Conservation (phyloP, 2,113 vertebrate species). For the Hydrochoerus hydrochaeris region DNA sequence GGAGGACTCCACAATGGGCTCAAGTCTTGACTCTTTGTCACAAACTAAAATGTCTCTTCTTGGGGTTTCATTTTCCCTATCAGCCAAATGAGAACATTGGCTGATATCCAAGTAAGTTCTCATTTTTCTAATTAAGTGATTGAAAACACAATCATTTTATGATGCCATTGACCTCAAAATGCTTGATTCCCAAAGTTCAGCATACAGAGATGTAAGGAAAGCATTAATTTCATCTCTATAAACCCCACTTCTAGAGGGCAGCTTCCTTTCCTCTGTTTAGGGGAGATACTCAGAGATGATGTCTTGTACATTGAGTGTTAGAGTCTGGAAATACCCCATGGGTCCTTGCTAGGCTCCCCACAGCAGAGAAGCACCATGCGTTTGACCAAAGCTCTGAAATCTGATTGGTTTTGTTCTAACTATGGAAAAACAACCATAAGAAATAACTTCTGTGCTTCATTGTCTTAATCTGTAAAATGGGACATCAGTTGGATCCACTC, state of each 20-base stretch:
- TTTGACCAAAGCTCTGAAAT: neutral
- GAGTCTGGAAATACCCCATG: neutral
- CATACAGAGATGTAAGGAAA: neutral
- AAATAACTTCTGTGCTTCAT: neutral
- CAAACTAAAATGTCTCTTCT: constrained; percentile 16
- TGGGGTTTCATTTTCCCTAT: neutral
- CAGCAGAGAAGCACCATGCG: neutral
- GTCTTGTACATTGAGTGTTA: neutral
- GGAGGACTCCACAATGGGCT: neutral
- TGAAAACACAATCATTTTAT: constrained; percentile 61
- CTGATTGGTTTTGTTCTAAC: neutral
- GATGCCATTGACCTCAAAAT: constrained; percentile 35
- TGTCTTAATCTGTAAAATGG: constrained; percentile 20
- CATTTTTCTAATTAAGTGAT: constrained; percentile 59
- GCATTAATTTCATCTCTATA: neutral
- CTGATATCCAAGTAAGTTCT: constrained; percentile 44
- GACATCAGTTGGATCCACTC: neutral
- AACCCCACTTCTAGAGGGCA: neutral
- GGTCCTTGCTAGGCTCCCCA: neutral
- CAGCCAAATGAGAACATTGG: constrained; percentile 54
- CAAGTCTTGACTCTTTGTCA: neutral
- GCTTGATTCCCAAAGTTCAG: constrained; percentile 55
- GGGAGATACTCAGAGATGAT: neutral
- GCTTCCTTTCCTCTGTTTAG: neutral
- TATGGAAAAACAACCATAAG: neutral